A percentile compares a stretch with the other conserved stretches of the same genome.
phyloP scores from a whole-genome alignment of 2,113 vertebrate genomes.

The human region GRCh38 chr13:40257001-40257500 shows the following conservation, averaged over 20 bases:
- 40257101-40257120: not conserved
- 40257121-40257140: not conserved
- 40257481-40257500: not conserved
- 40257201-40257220: not conserved
- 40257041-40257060: constrained; percentile 1
- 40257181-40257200: not conserved
- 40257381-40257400: not conserved
- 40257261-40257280: not conserved
- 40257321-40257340: not conserved
- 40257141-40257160: not conserved
- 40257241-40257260: not conserved
- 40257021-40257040: not conserved
- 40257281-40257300: constrained; percentile 19
- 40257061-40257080: not conserved
- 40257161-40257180: not conserved
- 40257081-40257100: not conserved
- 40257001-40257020: not conserved
- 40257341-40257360: not conserved
- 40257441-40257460: not conserved
- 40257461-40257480: not conserved
- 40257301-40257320: not conserved
- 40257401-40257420: not conserved
- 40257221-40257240: not conserved
- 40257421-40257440: not conserved
- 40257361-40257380: not conserved